Base-by-base conservation (phyloP, 1,140 invertebrate genomes). In the Drosophila pandora region DNA sequence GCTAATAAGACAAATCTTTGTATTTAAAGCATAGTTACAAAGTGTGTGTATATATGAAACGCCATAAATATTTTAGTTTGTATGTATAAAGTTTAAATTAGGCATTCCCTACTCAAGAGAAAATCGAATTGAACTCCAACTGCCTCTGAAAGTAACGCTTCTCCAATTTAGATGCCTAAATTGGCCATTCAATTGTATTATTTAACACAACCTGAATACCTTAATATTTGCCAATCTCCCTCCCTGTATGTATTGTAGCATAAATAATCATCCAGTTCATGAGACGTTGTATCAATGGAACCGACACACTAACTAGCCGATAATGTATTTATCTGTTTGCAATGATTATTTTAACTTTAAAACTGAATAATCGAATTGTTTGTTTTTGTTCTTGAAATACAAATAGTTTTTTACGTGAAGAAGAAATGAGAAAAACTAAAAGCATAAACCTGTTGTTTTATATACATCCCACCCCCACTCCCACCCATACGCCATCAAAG, bases 351-450 rank as follows among this genome's bases (percentile, higher is more conserved):
- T 84, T 47, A 77, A 79, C 43, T 52, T 57, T 58, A 59, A 79
- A 82, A 85, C 79, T 69, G 57, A 87, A 83, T 88, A 88, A 87
- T 88, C 83, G 76, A 88, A 83, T 69, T 87, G 75, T 83, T 83
- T 83, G 79, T 87, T 88, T 87, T 87, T 87, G 83, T 87, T 88
- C 84, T 88, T 72, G 69, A 79, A 87, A 89, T 89, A 90, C 80
- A 87, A 68, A 70, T 79, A 85, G 80, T 89, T 89, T 90, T 88
- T 85, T 90, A 89, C 81, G 65, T 72, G 75, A 90, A 78, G 70
- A 85, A 84, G 79, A 67, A 45, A 58, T 54, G 57, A 79, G 71
- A 69, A 79, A 85, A 85, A 87, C 62, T 59, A 67, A 82, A 61
- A 64, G 73, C 72, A 67, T 67, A 67, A 65, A 43, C 61, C 49